Evolutionary conservation across 2,113 vertebrate species (phyloP).

Genomic region (Orientallactaga bullata): DNA sequence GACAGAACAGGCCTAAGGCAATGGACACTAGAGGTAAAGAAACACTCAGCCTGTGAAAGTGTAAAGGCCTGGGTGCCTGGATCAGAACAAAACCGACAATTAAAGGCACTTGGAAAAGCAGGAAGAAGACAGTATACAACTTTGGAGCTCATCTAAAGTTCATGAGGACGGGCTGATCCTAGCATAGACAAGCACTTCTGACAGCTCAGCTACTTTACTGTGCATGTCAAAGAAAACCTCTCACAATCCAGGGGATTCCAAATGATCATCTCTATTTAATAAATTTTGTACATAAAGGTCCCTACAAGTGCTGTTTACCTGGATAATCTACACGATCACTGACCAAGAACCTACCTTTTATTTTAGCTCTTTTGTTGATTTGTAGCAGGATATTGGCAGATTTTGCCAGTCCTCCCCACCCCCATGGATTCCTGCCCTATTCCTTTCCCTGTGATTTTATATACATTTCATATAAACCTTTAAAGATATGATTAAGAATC

Average conservation of each 20-base stretch:
- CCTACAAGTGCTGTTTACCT: not conserved
- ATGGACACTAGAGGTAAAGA: not conserved
- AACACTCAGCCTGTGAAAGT: too few relatives aligned
- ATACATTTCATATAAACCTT: slow-evolving; percentile 33
- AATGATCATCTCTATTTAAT: not conserved
- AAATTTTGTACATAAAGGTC: not conserved
- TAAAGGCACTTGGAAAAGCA: not conserved
- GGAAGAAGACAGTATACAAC: not conserved
- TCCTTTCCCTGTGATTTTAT: slow-evolving; percentile 22
- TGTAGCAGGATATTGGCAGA: not conserved
- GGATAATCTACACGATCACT: not conserved
- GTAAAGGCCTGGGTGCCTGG: not conserved
- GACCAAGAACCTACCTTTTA: not conserved
- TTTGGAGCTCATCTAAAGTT: not conserved
- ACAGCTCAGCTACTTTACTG: slow-evolving; percentile 28
- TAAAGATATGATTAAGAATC: slow-evolving; percentile 6
- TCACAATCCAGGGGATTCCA: slow-evolving; percentile 8
- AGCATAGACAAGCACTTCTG: not conserved
- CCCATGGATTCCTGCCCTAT: not conserved
- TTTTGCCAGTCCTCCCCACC: not conserved
- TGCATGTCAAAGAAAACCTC: not conserved
- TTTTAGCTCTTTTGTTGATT: slow-evolving; percentile 6
- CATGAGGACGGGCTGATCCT: not conserved
- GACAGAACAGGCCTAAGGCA: not conserved
- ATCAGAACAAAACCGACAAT: not conserved